phyloP scores from a whole-genome alignment of 2,888 invertebrate genomes.

The Mesochorus sp. region DNA sequence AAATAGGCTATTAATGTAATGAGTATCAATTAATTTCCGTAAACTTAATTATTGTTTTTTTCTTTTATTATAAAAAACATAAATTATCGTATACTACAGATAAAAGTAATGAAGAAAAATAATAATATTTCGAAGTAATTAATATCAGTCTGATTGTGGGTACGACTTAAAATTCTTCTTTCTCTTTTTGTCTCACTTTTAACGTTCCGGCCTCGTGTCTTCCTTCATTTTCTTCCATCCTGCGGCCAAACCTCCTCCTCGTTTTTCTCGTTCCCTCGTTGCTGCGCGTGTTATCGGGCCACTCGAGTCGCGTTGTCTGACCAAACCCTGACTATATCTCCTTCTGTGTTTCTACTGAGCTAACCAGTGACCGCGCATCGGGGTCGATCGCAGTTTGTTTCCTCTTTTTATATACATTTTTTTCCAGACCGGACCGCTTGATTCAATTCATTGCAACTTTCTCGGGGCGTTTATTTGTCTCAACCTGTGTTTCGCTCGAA shows the following conservation, averaged over 20 bases:
- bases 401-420: conserved; percentile 7
- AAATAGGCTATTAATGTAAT: too few relatives aligned
- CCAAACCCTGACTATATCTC: conserved; percentile 36
- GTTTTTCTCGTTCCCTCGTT: conserved; percentile 11
- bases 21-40: too few relatives aligned
- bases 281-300: conserved; percentile 31
- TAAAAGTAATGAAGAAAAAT: too few relatives aligned
- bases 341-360: conserved; percentile 35
- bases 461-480: conserved; percentile 2
- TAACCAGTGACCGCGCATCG: conserved; percentile 25
- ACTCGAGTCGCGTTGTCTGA: conserved; percentile 53
- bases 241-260: conserved; percentile 16
- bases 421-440: not conserved
- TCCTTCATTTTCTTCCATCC: not conserved
- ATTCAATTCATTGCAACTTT: conserved; percentile 7
- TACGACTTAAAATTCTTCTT: conserved; percentile 5
- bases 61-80: too few relatives aligned
- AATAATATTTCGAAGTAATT: too few relatives aligned
- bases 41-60: too few relatives aligned
- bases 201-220: conserved; percentile 18
- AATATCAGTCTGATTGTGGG: conserved; percentile 20
- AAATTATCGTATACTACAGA: too few relatives aligned
- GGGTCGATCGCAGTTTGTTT: conserved; percentile 45
- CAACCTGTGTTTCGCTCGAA: not conserved
- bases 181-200: not conserved